Evolutionary conservation across 2,888 invertebrate species (phyloP).

Genomic region (Scaptomyza flava): DNA sequence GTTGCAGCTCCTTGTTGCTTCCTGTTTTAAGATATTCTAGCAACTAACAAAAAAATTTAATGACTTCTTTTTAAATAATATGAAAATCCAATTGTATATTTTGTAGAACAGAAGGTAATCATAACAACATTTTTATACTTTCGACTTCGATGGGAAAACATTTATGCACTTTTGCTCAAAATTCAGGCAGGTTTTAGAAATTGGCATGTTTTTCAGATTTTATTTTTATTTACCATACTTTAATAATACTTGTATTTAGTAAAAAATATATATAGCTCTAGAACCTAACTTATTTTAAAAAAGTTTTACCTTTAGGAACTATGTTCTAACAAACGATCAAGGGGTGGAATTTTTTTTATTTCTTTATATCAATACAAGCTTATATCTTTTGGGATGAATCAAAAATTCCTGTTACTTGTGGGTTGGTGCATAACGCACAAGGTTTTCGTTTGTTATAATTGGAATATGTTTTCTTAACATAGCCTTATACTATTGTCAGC

Average conservation of each 20-base stretch:
- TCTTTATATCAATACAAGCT: background rate
- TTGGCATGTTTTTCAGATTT: background rate
- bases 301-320: too few species aligned
- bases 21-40: conserved; percentile 41
- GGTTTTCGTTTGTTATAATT: background rate
- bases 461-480: conserved; percentile 20
- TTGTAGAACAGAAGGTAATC: background rate
- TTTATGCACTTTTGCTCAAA: too few species aligned
- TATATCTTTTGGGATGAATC: background rate
- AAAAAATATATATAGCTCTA: too few species aligned
- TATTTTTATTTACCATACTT: too few species aligned
- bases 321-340: too few species aligned
- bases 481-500: conserved; percentile 3
- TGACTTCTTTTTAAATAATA: conserved; percentile 24
- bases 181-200: too few species aligned
- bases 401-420: background rate
- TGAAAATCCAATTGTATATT: background rate
- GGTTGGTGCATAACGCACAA: background rate
- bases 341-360: too few species aligned
- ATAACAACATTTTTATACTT: background rate
- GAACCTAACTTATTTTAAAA: too few species aligned
- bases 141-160: background rate
- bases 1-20: conserved; percentile 34
- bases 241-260: too few species aligned
- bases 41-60: conserved; percentile 31